A percentile compares a stretch with the other conserved stretches of the same genome.
Evolutionary conservation across 1,140 invertebrate species (phyloP).

Genomic region (Tetramorium alpestre): DNA sequence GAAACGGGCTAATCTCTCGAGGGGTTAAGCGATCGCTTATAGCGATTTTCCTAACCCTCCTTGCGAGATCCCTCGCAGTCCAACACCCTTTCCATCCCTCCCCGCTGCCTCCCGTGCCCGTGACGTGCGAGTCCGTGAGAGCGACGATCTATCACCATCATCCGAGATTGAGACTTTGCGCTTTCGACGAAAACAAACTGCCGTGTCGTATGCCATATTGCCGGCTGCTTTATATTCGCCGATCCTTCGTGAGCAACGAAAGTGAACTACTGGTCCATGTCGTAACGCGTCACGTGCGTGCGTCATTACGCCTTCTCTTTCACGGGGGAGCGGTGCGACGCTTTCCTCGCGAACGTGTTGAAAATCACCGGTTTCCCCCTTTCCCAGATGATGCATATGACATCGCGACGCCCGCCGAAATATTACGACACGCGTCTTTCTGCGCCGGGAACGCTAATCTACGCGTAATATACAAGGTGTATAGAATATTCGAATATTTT

Average conservation of each 20-base stretch:
- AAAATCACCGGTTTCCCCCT: conserved; percentile 9
- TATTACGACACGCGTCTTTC: conserved; percentile 27
- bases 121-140: conserved; percentile 45
- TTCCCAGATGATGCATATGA: conserved; percentile 20
- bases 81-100: conserved; percentile 27
- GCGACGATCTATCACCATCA: conserved; percentile 75
- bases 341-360: conserved; percentile 14
- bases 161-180: conserved; percentile 74
- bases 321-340: conserved; percentile 1
- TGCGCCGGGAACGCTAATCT: neutral
- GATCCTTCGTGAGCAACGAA: conserved; percentile 67
- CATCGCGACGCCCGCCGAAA: conserved; percentile 10
- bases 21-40: conserved; percentile 61
- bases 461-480: conserved; percentile 19
- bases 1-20: conserved; percentile 55
- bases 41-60: conserved; percentile 59
- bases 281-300: conserved; percentile 60
- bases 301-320: conserved; percentile 59
- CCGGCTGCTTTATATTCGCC: conserved; percentile 71
- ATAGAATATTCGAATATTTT: neutral
- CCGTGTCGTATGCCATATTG: conserved; percentile 53
- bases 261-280: conserved; percentile 2
- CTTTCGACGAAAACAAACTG: conserved; percentile 71
- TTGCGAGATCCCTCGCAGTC: conserved; percentile 40
- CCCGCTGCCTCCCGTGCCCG: neutral